Conservation (phyloP, 1,140 invertebrate genomes). For the Meloidogyne chitwoodi region DNA sequence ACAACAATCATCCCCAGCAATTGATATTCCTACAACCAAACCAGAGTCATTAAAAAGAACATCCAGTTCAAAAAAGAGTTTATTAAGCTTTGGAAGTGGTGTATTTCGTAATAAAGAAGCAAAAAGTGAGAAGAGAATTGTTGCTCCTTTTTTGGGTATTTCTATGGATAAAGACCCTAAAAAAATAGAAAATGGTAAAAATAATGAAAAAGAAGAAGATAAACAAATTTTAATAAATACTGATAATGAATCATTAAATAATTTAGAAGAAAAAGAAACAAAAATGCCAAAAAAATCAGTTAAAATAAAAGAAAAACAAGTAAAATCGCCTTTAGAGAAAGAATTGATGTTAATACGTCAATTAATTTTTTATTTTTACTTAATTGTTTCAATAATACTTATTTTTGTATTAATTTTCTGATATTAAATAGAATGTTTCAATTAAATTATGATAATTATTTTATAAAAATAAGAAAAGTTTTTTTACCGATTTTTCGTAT, state of each 20-base stretch:
- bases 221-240: not conserved
- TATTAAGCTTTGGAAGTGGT: not conserved
- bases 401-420: not conserved
- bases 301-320: not conserved
- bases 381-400: not conserved
- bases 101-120: not conserved
- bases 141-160: not conserved
- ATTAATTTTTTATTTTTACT: constrained; percentile 10
- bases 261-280: not conserved
- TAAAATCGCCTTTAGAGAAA: constrained; percentile 1
- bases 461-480: too few species aligned
- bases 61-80: not conserved
- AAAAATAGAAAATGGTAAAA: not conserved
- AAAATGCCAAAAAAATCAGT: not conserved
- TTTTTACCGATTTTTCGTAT: too few species aligned
- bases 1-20: not conserved
- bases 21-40: not conserved
- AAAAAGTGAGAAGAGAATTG: not conserved
- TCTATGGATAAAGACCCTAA: not conserved
- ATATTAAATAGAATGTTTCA: not conserved
- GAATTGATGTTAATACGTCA: constrained; percentile 9
- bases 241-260: not conserved
- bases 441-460: not conserved
- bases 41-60: not conserved
- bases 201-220: not conserved